Conservation (phyloP, 2,797 vertebrate genomes). For the Oreortyx pictus region DNA sequence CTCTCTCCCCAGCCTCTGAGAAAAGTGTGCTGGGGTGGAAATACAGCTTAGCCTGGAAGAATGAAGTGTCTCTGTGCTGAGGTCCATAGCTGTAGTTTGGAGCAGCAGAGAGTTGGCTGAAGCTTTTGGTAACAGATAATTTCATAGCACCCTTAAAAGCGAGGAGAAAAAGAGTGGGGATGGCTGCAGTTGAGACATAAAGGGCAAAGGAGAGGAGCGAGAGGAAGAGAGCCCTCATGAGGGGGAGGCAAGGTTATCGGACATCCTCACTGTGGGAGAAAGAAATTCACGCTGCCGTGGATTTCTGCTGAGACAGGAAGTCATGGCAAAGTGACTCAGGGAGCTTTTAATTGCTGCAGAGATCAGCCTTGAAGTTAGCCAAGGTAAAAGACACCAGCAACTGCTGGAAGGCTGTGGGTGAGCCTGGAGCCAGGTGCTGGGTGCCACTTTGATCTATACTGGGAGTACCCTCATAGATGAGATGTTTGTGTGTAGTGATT, state of each 20-base stretch:
- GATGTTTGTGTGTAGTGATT: neutral
- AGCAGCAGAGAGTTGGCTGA: neutral
- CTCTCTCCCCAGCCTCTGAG: neutral
- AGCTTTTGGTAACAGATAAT: neutral
- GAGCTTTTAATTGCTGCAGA: neutral
- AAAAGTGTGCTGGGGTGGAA: neutral
- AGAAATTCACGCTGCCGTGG: neutral
- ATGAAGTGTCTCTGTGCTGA: neutral
- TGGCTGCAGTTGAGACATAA: neutral
- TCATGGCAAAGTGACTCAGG: neutral
- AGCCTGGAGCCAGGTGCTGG: neutral
- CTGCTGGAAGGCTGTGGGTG: neutral
- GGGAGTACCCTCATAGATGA: neutral
- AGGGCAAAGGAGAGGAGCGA: neutral
- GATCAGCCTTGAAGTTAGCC: neutral
- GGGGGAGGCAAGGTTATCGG: neutral
- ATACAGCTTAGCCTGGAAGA: neutral
- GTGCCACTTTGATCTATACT: neutral
- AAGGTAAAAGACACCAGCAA: slow-evolving; percentile 43
- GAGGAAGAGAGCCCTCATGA: neutral
- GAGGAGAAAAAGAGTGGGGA: neutral
- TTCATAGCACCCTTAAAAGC: neutral
- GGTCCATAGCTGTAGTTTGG: neutral
- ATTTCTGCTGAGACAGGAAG: neutral
- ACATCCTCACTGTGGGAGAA: neutral